Evolutionary conservation across 2,888 invertebrate genomes (phyloP).

Genomic region (Nemurella pictetii): DNA sequence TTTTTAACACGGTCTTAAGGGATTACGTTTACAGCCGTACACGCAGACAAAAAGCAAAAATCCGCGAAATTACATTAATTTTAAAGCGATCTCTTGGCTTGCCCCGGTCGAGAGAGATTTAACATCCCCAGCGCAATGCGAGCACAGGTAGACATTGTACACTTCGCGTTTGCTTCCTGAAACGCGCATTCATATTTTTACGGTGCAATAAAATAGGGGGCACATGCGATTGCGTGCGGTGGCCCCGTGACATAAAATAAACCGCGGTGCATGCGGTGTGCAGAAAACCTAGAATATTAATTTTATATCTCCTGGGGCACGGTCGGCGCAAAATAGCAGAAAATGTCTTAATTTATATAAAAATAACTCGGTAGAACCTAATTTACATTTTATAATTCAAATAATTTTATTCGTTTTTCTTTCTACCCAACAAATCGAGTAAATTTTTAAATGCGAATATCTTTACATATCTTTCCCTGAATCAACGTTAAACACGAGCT

Average conservation of each 20-base stretch:
- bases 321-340: not conserved
- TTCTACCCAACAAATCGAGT: not conserved
- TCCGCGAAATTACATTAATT: constrained; percentile 25
- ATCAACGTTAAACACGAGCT: not conserved
- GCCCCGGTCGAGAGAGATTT: not conserved
- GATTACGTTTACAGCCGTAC: constrained; percentile 25
- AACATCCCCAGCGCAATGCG: too few species aligned
- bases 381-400: not conserved
- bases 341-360: not conserved
- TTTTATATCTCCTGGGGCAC: not conserved
- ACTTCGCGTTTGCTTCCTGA: not conserved
- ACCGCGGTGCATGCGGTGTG: not conserved
- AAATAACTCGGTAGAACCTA: not conserved
- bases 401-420: not conserved
- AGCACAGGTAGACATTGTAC: not conserved
- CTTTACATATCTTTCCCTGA: too few species aligned
- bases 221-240: not conserved
- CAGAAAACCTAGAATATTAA: not conserved
- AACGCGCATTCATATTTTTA: constrained; percentile 14
- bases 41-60: constrained; percentile 1
- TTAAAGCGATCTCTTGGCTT: constrained; percentile 8
- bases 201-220: not conserved
- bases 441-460: not conserved
- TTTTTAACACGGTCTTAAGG: constrained; percentile 15
- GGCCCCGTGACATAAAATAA: not conserved